phyloP scores from a whole-genome alignment of 2,113 vertebrate genomes.

The Coregonus clupeaformis region DNA sequence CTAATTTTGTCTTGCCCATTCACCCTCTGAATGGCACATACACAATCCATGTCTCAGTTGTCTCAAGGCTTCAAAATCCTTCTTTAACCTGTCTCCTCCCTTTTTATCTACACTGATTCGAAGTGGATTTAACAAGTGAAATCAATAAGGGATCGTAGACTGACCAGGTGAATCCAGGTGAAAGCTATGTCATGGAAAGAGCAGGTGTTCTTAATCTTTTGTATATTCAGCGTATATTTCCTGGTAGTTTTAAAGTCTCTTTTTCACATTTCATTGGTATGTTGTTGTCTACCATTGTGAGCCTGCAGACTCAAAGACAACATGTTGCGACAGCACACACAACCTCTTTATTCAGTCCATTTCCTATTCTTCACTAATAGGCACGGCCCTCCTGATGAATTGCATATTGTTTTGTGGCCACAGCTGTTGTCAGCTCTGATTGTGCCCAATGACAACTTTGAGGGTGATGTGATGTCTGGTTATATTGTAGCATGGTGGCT shows the following conservation, averaged over 20 bases:
- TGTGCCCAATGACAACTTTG: not conserved
- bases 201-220: not conserved
- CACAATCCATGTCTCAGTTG: too few species aligned
- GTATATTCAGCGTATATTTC: not conserved
- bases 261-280: not conserved
- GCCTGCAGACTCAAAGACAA: not conserved
- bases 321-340: not conserved
- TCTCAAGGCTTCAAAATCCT: too few species aligned
- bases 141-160: too few species aligned
- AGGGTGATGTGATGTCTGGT: not conserved
- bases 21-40: too few species aligned
- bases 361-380: constrained; percentile 41
- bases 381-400: constrained; percentile 26
- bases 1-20: not conserved
- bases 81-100: too few species aligned
- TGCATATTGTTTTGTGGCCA: constrained; percentile 18
- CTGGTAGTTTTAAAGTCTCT: not conserved
- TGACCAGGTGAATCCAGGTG: too few species aligned
- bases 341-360: constrained; percentile 32
- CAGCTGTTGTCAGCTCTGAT: constrained; percentile 12
- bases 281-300: not conserved
- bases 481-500: not conserved
- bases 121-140: too few species aligned
- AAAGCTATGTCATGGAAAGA: too few species aligned
- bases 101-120: too few species aligned